Evolutionary conservation across 2,888 invertebrate species (phyloP), one percentile per base, ranked within the genome.

Genomic region (Brenthis hecate): DNA sequence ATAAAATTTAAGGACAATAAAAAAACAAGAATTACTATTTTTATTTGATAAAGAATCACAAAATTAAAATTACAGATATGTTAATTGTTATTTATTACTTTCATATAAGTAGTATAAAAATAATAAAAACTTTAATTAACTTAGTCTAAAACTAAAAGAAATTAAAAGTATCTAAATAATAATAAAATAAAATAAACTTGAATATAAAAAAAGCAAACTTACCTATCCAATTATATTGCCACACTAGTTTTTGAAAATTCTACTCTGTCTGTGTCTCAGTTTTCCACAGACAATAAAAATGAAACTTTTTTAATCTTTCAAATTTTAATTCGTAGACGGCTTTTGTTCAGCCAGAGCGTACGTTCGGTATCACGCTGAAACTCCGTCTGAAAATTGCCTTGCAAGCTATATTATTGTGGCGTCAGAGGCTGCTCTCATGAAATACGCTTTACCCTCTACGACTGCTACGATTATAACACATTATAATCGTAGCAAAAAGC

Each of bases 351-450:
- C 36, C 64, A 47, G 81, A 68, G 77, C 80, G 72, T 74, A 74
- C 66, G 73, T 77, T 55, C 58, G 50, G 68, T 48, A 53, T 62
- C 56, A 75, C 79, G 79, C 80, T 73, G 80, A 77, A 82, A 84
- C 83, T 85, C 85, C 81, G 79, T 86, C 85, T 88, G 82, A 19
- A 51, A 51, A 19, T 53, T 51, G 61, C 14, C 36, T 50, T 51
- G 55, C 78, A 81, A 81, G 81, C 82, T 81, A 54, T 43, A 81
- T 79, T 80, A 80, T 81, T 78, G 77, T 75, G 74, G 74, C 76
- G 75, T 74, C 68, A 80, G 78, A 82, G 78, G 77, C 81, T 81
- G 81, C 76, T 76, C 69, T 76, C 72, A 55, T 61, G 67, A 73
- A 79, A 70, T 68, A 65, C 56, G 68, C 19, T 84, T 88, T 83